Percentiles rank a stretch among this genome's conserved stretches.
phyloP scores from a whole-genome alignment of 2,888 invertebrate species.

The Lutraria lutraria region DNA sequence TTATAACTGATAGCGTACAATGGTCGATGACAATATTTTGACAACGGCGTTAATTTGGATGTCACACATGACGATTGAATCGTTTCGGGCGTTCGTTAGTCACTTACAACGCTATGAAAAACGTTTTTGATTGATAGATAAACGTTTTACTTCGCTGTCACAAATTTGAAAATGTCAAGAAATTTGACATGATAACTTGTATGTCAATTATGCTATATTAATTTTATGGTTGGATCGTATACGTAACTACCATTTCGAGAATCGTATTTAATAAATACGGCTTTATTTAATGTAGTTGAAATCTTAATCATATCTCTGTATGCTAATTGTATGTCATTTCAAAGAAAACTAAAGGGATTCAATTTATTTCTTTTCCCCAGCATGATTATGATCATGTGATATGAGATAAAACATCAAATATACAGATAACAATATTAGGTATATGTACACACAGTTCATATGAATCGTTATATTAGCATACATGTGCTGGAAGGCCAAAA shows the following conservation, averaged over 20 bases:
- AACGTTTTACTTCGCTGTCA: background rate
- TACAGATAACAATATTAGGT: too few species aligned
- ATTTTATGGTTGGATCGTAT: background rate
- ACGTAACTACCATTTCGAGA: background rate
- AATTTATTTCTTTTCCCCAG: too few species aligned
- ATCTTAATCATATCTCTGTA: background rate
- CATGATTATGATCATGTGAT: too few species aligned
- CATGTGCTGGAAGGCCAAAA: too few species aligned
- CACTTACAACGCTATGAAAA: background rate
- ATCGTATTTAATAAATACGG: background rate
- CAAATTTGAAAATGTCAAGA: constrained; percentile 12
- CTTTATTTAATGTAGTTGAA: background rate
- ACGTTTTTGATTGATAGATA: constrained; percentile 1
- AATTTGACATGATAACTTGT: background rate
- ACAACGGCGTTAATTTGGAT: constrained; percentile 20
- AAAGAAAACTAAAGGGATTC: too few species aligned
- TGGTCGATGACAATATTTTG: background rate
- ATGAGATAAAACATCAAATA: too few species aligned
- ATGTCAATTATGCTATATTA: background rate
- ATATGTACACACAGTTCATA: too few species aligned
- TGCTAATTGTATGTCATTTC: background rate
- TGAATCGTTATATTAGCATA: too few species aligned
- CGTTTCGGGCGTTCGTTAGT: background rate
- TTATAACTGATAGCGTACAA: background rate
- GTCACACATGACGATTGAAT: background rate